These are phyloP conservation scores for Podarcis muralis DNA, from an alignment of 2,113 vertebrate species.

Conservation along the genomic window DNA sequence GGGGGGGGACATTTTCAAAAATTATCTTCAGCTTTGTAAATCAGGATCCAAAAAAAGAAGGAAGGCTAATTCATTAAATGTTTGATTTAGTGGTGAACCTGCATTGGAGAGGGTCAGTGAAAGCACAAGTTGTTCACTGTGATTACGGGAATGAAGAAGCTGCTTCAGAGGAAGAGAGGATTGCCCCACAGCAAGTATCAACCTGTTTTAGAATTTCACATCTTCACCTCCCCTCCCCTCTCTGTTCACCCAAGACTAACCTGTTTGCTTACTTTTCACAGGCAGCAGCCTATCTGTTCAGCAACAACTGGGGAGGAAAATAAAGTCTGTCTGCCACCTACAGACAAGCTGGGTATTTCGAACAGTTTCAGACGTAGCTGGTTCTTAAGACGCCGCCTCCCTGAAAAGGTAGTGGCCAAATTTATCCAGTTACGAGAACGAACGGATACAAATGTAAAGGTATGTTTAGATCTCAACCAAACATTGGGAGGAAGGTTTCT, in stretches of 20 bases:
- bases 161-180: background rate
- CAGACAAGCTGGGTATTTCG: background rate
- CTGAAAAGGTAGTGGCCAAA: constrained; percentile 5
- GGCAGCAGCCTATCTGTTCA: background rate
- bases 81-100: background rate
- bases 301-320: background rate
- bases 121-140: background rate
- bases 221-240: background rate
- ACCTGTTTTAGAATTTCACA: constrained; percentile 6
- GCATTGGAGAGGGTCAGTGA: background rate
- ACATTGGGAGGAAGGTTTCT: too few relatives aligned
- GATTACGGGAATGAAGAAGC: background rate
- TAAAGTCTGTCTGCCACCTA: background rate
- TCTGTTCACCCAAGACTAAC: fast-evolving
- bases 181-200: background rate
- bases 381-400: constrained; percentile 2
- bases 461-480: too few relatives aligned
- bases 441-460: too few relatives aligned
- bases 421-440: background rate
- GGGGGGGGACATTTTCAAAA: background rate
- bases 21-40: background rate
- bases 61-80: background rate
- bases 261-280: constrained; percentile 27
- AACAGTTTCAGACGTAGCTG: background rate
- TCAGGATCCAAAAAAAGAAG: background rate